These are phyloP conservation scores for Ganaspis brasiliensis DNA, from an alignment of 2,888 invertebrate genomes.

Conservation along the genomic window DNA sequence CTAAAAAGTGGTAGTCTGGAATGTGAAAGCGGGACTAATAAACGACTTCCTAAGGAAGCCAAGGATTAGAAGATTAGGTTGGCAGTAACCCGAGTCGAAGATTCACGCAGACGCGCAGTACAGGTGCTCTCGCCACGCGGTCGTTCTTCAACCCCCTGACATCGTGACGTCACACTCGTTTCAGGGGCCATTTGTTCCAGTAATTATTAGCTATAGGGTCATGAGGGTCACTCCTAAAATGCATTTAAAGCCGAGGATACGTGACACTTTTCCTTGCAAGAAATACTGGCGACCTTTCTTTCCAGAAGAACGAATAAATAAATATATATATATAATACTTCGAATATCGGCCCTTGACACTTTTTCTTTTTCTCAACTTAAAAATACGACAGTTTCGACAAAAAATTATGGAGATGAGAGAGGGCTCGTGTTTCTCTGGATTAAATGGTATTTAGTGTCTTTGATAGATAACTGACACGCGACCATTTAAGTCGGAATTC, in stretches of 20 bases:
- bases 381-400: constrained; percentile 13
- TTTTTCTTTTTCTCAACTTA: background rate
- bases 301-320: background rate
- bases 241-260: background rate
- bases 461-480: constrained; percentile 31
- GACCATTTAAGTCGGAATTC: constrained; percentile 5
- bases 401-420: background rate
- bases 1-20: constrained; percentile 35
- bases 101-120: constrained; percentile 55
- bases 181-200: constrained; percentile 20
- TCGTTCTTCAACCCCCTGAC: constrained; percentile 65
- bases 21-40: constrained; percentile 72
- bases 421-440: constrained; percentile 16
- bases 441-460: constrained; percentile 35
- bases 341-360: no score
- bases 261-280: background rate
- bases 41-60: constrained; percentile 81
- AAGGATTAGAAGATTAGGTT: constrained; percentile 79
- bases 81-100: constrained; percentile 50
- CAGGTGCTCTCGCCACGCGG: constrained; percentile 71
- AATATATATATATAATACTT: no score
- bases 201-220: constrained; percentile 29
- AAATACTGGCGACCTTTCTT: constrained; percentile 5
- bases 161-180: constrained; percentile 12
- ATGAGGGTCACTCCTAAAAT: background rate